Conservation (phyloP, 2,113 vertebrate species). For the Cinclus mexicanus region DNA sequence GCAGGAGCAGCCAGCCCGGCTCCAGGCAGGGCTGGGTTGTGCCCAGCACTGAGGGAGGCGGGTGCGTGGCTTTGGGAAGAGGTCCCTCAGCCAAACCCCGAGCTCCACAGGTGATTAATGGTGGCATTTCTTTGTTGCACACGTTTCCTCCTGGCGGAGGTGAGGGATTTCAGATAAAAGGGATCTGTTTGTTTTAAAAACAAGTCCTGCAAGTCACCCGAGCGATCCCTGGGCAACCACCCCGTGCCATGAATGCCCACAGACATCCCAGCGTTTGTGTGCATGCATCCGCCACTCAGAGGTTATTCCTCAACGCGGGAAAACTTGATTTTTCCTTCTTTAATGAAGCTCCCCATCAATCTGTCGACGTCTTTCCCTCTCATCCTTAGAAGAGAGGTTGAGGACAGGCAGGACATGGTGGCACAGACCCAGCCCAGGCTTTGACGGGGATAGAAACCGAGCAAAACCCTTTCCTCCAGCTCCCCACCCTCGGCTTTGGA, state of each 20-base stretch:
- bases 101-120: neutral
- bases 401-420: fast-evolving
- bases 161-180: neutral
- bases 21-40: neutral
- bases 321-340: neutral
- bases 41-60: neutral
- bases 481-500: neutral
- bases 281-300: neutral
- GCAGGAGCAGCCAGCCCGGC: neutral
- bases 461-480: neutral
- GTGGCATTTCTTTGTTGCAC: neutral
- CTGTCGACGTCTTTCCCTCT: neutral
- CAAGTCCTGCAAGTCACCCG: neutral
- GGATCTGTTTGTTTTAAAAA: neutral
- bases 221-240: neutral
- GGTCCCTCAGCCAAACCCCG: neutral
- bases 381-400: neutral
- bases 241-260: fast-evolving
- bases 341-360: neutral
- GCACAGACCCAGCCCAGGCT: neutral
- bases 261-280: neutral
- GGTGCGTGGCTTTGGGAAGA: neutral
- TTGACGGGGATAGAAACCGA: neutral
- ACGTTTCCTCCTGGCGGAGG: neutral
- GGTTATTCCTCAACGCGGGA: neutral